phyloP scores from a whole-genome alignment of 2,888 invertebrate genomes.

The Andricus curvator region DNA sequence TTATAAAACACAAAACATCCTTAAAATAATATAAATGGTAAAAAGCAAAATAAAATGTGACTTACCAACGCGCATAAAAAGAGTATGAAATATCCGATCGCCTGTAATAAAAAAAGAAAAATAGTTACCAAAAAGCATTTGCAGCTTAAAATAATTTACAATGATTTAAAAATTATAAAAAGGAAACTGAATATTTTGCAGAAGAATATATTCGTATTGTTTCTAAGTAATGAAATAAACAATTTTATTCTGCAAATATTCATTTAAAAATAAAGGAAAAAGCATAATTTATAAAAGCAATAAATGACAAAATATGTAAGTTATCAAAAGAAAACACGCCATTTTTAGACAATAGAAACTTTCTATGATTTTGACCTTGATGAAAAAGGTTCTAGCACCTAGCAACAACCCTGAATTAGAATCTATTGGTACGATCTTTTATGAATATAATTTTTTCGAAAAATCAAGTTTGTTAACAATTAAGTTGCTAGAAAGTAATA shows the following conservation, averaged over 20 bases:
- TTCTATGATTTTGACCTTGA: neutral
- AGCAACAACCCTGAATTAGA: neutral
- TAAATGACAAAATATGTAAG: neutral
- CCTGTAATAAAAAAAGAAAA: constrained; percentile 14
- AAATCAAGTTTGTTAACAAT: neutral
- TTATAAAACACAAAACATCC: constrained; percentile 3
- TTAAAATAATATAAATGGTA: neutral
- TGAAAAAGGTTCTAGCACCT: neutral
- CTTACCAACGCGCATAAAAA: constrained; percentile 23
- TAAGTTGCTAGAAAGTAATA: neutral
- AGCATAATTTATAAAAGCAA: too few relatives aligned
- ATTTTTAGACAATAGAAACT: neutral
- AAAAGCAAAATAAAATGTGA: constrained; percentile 8
- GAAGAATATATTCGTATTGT: too few relatives aligned
- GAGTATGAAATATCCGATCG: constrained; percentile 25
- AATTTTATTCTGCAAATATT: too few relatives aligned
- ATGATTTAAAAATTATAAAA: neutral
- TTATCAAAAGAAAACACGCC: neutral
- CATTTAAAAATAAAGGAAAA: too few relatives aligned
- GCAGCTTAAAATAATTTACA: neutral
- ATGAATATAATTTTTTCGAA: neutral
- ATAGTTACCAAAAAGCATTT: neutral
- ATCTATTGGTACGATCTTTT: neutral
- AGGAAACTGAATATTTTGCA: neutral
- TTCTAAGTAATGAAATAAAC: too few relatives aligned